A percentile compares a stretch with the other conserved stretches of the same genome.
phyloP scores from a whole-genome alignment of 2,888 invertebrate species.

The Masnerella sp. region DNA sequence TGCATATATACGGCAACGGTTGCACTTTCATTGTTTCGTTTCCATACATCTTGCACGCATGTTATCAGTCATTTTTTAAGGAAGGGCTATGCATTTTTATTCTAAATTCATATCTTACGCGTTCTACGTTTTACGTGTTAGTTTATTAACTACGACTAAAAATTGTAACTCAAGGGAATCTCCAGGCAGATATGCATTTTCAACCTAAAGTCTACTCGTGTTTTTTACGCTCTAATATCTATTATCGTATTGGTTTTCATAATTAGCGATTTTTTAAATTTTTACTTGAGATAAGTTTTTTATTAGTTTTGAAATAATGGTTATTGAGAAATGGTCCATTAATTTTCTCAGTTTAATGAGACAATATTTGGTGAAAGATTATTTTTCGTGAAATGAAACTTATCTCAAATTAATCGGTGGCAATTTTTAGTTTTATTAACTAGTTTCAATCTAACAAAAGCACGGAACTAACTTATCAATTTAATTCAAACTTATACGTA shows the following conservation, averaged over 20 bases:
- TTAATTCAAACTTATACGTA: constrained; percentile 41
- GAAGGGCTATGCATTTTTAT: constrained; percentile 45
- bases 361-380: too few species aligned
- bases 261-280: constrained; percentile 1
- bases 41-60: too few species aligned
- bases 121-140: constrained; percentile 37
- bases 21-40: too few species aligned
- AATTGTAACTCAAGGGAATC: constrained; percentile 50
- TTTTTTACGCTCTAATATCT: constrained; percentile 42
- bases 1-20: too few species aligned
- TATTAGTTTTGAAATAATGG: neutral
- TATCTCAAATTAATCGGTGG: constrained; percentile 33
- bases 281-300: constrained; percentile 32
- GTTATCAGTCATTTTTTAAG: too few species aligned
- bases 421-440: constrained; percentile 27
- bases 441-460: constrained; percentile 47
- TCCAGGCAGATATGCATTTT: constrained; percentile 53
- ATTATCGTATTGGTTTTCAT: constrained; percentile 28
- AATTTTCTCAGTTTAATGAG: neutral
- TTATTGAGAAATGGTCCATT: neutral
- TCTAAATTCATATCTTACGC: constrained; percentile 50
- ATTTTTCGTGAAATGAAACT: constrained; percentile 10
- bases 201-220: constrained; percentile 46
- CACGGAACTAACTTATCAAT: constrained; percentile 41
- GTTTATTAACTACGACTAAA: constrained; percentile 44